Percentiles rank a stretch among this genome's conserved stretches.
These are phyloP conservation scores for Seriola rivoliana DNA, from an alignment of 2,113 vertebrate genomes.

Conservation along the genomic window DNA sequence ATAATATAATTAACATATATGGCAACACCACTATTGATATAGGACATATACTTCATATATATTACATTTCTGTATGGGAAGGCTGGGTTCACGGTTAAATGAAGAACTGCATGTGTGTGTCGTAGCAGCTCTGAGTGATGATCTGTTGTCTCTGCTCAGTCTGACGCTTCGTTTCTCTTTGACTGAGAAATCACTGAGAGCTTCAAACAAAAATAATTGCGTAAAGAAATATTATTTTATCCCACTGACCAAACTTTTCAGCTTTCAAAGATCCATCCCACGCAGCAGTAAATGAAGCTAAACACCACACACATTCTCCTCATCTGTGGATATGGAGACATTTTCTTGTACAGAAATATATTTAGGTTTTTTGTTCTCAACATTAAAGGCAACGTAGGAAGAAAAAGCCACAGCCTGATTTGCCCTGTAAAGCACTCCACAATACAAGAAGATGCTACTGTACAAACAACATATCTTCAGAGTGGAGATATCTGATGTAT, in stretches of 20 bases:
- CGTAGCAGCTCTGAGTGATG: background rate
- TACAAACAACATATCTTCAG: background rate
- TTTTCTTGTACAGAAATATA: background rate
- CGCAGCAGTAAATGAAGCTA: background rate
- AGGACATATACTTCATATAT: too few species aligned
- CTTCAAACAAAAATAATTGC: background rate
- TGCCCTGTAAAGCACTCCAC: background rate
- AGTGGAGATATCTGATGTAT: constrained; percentile 1
- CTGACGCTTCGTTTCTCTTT: background rate
- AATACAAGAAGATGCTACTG: background rate
- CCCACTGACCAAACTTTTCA: background rate
- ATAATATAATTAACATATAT: too few species aligned
- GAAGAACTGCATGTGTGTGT: background rate
- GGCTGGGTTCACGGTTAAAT: constrained; percentile 4
- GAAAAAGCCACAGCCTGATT: background rate
- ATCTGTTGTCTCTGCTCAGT: constrained; percentile 36
- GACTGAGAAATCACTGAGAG: background rate
- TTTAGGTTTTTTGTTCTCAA: background rate
- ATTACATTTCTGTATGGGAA: too few species aligned
- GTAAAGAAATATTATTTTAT: background rate
- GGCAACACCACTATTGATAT: too few species aligned
- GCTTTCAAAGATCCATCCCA: background rate
- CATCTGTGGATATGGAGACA: background rate
- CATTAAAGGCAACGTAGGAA: background rate
- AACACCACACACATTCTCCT: background rate